phyloP scores from a whole-genome alignment of 64 coral and sea anemone species.

The Actinia equina region DNA sequence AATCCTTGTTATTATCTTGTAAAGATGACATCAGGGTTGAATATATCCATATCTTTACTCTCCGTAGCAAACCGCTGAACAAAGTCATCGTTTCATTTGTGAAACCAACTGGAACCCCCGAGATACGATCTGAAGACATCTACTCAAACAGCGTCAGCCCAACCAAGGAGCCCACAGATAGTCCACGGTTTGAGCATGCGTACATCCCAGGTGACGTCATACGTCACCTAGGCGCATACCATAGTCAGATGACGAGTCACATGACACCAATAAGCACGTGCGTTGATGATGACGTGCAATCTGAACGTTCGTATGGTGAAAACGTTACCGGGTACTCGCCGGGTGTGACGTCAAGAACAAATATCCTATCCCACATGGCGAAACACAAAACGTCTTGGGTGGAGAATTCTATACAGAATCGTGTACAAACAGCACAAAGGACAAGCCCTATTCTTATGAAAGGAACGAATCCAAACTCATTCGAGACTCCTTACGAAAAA shows the following conservation, averaged over 20 bases:
- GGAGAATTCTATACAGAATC: constrained; percentile 54
- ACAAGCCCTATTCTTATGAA: constrained; percentile 48
- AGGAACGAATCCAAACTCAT: constrained; percentile 20
- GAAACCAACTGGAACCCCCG: background rate
- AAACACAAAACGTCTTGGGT: constrained; percentile 74
- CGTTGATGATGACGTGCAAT: constrained; percentile 33
- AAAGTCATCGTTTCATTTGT: constrained; percentile 30
- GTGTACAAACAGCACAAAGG: constrained; percentile 20
- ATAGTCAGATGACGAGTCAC: constrained; percentile 26
- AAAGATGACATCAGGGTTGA: too few species aligned
- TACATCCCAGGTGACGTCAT: constrained; percentile 24
- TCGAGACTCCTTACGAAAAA: constrained; percentile 54
- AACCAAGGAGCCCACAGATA: constrained; percentile 20
- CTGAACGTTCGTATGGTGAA: constrained; percentile 31
- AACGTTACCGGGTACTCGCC: background rate
- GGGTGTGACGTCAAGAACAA: constrained; percentile 44
- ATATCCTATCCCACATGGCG: constrained; percentile 90
- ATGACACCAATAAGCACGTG: constrained; percentile 4
- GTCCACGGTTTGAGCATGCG: constrained; percentile 40
- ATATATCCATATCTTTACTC: background rate
- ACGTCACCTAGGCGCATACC: constrained; percentile 14
- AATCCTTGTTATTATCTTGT: too few species aligned
- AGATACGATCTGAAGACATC: background rate
- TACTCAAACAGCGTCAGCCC: constrained; percentile 4
- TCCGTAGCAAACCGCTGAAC: constrained; percentile 3